A percentile compares a stretch with the other conserved stretches of the same genome.
phyloP scores from a whole-genome alignment of 2,797 vertebrate genomes.

The Alfaro cultratus region DNA sequence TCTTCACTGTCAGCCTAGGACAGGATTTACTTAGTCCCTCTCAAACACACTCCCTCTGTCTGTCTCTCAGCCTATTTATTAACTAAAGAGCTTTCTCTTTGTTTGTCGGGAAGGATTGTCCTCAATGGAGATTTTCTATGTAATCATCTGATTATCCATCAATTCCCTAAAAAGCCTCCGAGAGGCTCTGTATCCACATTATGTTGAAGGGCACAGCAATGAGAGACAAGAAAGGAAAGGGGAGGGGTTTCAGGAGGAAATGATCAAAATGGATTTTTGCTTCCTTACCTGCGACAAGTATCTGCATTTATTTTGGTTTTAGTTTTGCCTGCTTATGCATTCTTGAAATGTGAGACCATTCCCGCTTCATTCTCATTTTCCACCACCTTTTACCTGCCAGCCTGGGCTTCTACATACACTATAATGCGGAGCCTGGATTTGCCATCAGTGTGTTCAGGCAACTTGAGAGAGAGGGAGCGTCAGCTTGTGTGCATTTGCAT shows the following conservation, averaged over 20 bases:
- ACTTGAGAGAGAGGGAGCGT: constrained; percentile 49
- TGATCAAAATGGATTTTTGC: constrained; percentile 65
- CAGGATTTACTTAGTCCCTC: constrained; percentile 56
- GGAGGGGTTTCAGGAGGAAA: constrained; percentile 50
- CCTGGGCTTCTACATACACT: constrained; percentile 35
- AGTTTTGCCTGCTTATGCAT: constrained; percentile 44
- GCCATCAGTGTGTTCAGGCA: constrained; percentile 54
- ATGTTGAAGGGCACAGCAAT: constrained; percentile 72
- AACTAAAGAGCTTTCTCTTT: constrained; percentile 80
- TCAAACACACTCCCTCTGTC: constrained; percentile 49
- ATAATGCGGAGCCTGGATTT: constrained; percentile 47
- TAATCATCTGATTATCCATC: constrained; percentile 81
- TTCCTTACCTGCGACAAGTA: constrained; percentile 51
- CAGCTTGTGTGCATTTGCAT: constrained; percentile 71
- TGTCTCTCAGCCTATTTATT: constrained; percentile 74
- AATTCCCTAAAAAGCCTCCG: constrained; percentile 77
- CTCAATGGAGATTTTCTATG: constrained; percentile 77
- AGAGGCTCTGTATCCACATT: constrained; percentile 69
- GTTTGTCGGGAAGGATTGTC: constrained; percentile 76
- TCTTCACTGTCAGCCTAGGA: constrained; percentile 60
- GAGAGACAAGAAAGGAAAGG: constrained; percentile 52
- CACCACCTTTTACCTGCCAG: constrained; percentile 43
- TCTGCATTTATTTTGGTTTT: constrained; percentile 51
- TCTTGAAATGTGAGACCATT: constrained; percentile 36
- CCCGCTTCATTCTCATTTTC: constrained; percentile 35